phyloP scores from a whole-genome alignment of 2,113 vertebrate species.

The Xiphias gladius region DNA sequence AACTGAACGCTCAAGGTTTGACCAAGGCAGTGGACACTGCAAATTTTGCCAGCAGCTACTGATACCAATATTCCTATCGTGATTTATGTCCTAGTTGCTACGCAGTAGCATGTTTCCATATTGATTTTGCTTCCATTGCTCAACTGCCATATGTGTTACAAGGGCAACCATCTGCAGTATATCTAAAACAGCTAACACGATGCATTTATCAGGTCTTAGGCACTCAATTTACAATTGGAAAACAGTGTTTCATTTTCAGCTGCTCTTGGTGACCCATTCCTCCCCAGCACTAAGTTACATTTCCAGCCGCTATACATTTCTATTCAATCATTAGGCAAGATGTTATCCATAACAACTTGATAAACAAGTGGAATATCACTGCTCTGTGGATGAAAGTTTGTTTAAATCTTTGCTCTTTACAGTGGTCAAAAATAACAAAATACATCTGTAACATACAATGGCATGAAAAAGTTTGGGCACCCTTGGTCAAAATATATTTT shows the following conservation, averaged over 20 bases:
- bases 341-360: not conserved
- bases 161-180: constrained; percentile 36
- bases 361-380: not conserved
- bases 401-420: no score
- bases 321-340: not conserved
- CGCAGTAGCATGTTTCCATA: constrained; percentile 41
- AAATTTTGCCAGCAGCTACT: constrained; percentile 1
- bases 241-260: not conserved
- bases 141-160: constrained; percentile 53
- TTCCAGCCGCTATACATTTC: not conserved
- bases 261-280: not conserved
- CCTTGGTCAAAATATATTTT: no score
- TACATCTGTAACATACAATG: not conserved
- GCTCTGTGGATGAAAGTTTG: no score
- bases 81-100: constrained; percentile 24
- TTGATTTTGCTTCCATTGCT: constrained; percentile 59
- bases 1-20: not conserved
- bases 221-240: constrained; percentile 31
- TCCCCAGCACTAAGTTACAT: not conserved
- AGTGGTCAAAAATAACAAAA: not conserved
- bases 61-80: constrained; percentile 2
- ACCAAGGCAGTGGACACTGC: not conserved
- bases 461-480: no score
- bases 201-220: constrained; percentile 30
- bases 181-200: constrained; percentile 19